Conservation (phyloP, 2,113 vertebrate species). For the Genyomyrus donnyi region DNA sequence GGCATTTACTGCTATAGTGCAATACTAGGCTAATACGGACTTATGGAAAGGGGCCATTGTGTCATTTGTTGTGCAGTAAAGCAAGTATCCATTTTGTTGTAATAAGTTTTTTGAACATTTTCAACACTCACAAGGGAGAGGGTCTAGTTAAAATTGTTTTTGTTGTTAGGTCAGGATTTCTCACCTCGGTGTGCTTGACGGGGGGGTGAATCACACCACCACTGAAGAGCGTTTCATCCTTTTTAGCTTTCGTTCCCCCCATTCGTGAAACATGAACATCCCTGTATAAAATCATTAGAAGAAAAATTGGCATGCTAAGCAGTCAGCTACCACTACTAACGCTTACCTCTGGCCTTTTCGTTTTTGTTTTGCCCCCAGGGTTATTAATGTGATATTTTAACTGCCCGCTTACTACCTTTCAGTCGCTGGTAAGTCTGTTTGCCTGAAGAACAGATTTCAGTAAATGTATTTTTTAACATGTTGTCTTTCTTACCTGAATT, state of each 20-base stretch:
- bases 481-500: background rate
- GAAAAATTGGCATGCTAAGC: background rate
- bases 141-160: background rate
- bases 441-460: background rate
- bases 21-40: background rate
- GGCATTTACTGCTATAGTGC: background rate
- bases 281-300: background rate
- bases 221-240: background rate
- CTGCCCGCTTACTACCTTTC: background rate
- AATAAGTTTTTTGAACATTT: background rate
- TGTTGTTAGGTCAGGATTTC: background rate
- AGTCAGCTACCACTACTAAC: background rate
- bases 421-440: background rate
- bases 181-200: background rate
- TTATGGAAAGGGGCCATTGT: background rate
- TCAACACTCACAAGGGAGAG: background rate
- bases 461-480: background rate
- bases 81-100: background rate
- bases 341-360: background rate
- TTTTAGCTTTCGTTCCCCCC: background rate
- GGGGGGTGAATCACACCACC: background rate
- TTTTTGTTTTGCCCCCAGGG: background rate
- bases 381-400: background rate
- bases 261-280: background rate
- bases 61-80: background rate